phyloP scores from a whole-genome alignment of 2,113 vertebrate genomes.

The Camelus bactrianus region DNA sequence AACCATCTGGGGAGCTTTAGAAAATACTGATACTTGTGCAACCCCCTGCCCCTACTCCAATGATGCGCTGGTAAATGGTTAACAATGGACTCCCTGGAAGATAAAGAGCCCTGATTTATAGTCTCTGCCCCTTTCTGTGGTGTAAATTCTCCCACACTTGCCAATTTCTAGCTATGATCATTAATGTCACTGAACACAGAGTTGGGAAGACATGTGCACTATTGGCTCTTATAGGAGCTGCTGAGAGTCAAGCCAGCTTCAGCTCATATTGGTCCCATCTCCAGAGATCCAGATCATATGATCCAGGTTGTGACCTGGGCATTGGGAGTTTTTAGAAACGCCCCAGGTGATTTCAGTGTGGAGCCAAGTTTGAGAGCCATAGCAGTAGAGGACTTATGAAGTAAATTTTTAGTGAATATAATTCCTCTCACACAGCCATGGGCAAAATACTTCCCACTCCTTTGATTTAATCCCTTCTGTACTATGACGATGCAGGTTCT shows the following conservation, averaged over 20 bases:
- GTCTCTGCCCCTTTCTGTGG: not conserved
- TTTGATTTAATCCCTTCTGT: not conserved
- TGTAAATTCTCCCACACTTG: not conserved
- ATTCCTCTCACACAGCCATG: not conserved
- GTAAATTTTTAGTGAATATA: not conserved
- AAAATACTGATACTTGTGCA: not conserved
- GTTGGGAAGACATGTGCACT: not conserved
- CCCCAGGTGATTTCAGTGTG: not conserved
- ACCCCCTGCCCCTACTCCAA: not conserved
- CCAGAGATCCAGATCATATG: not conserved
- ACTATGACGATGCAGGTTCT: not conserved
- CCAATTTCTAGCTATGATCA: not conserved
- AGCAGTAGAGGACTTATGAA: not conserved
- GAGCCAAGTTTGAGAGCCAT: not conserved
- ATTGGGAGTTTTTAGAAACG: not conserved
- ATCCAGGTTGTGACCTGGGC: not conserved
- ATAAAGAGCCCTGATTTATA: not conserved
- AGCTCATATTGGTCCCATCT: not conserved
- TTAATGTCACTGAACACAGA: not conserved
- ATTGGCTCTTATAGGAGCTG: not conserved
- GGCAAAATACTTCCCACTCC: not conserved
- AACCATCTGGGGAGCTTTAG: not conserved
- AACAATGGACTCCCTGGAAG: not conserved
- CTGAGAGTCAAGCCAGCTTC: not conserved
- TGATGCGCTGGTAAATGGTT: not conserved